Base-by-base conservation (phyloP, 64 coral and sea anemone genomes). In the Pocillopora verrucosa region DNA sequence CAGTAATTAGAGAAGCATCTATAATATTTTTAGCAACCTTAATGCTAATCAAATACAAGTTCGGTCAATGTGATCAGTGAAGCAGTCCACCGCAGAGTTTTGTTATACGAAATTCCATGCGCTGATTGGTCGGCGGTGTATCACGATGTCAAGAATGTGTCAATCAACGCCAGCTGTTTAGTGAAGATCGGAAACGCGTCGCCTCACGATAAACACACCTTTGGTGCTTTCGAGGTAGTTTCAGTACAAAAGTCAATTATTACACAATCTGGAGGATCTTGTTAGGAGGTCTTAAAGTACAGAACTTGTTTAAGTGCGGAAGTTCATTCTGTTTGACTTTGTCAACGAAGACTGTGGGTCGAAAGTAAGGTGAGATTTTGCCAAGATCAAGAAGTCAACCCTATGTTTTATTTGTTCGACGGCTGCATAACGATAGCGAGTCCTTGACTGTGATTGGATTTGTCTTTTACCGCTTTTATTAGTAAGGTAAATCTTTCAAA, bases 81-180 rank as follows among this genome's bases (percentile, higher is more conserved):
- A 85, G 64, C 64, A 16, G 25, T 72, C 69, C 63, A 72, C 82
- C 82, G 38, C 63, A 85, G 62, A 72, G 17, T 85, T 70, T 72
- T 76, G 70, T 87, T 64, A 85, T 84, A 20, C 70, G 1, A 58
- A 72, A 58, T 51, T 41, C 36, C 36, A 30, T 16, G 58, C n/a
- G 4, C 25, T 91, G 72, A 91, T 85, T 84, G 89, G 89, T 76
- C 51, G 10, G 37, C 72, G 80, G 24, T 91, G 89, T 91, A 91
- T 63, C 80, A 74, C 22, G 59, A 91, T 91, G 45, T 74, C 24
- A 91, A 58, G 89, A 91, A 91, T 84, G 89, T 91, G 89, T 91
- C 89, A 91, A 91, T 91, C 89, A 91, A 65, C 37, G 68, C 45
- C 65, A 81, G 62, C 62, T 59, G 62, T 51, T 60, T 25, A 72